Evolutionary conservation across 1,140 invertebrate species (phyloP).

Genomic region (Periplaneta americana): DNA sequence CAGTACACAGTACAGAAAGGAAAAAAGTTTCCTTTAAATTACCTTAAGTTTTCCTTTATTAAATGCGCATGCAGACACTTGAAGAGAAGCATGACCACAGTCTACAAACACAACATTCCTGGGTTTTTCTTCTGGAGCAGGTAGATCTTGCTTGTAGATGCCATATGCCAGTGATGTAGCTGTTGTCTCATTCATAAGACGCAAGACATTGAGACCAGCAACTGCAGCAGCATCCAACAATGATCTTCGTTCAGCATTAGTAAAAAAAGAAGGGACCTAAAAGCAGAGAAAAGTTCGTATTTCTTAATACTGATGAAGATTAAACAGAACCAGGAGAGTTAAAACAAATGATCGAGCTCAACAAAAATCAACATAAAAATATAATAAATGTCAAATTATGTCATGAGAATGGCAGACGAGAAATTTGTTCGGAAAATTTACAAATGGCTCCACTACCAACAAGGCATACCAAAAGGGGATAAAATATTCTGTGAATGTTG

Average conservation of each 20-base stretch:
- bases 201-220: conserved; percentile 86
- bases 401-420: too few relatives aligned
- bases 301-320: too few relatives aligned
- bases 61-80: conserved; percentile 84
- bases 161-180: conserved; percentile 94
- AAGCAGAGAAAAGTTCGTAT: conserved; percentile 5
- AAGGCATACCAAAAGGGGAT: too few relatives aligned
- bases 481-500: too few relatives aligned
- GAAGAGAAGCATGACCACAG: conserved; percentile 79
- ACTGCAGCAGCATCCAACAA: conserved; percentile 84
- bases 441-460: too few relatives aligned
- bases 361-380: too few relatives aligned
- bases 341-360: too few relatives aligned
- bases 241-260: conserved; percentile 87
- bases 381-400: too few relatives aligned
- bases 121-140: conserved; percentile 76
- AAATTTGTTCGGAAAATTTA: too few relatives aligned
- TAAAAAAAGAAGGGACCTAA: conserved; percentile 85
- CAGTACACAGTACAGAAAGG: neutral
- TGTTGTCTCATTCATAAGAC: conserved; percentile 95
- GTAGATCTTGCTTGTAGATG: conserved; percentile 95
- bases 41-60: conserved; percentile 91
- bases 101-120: conserved; percentile 90
- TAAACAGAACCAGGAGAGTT: too few relatives aligned
- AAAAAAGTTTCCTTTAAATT: neutral